A percentile compares a stretch with the other conserved stretches of the same genome.
phyloP scores from a whole-genome alignment of 2,888 invertebrate species.

The Eurytoma adleriae region DNA sequence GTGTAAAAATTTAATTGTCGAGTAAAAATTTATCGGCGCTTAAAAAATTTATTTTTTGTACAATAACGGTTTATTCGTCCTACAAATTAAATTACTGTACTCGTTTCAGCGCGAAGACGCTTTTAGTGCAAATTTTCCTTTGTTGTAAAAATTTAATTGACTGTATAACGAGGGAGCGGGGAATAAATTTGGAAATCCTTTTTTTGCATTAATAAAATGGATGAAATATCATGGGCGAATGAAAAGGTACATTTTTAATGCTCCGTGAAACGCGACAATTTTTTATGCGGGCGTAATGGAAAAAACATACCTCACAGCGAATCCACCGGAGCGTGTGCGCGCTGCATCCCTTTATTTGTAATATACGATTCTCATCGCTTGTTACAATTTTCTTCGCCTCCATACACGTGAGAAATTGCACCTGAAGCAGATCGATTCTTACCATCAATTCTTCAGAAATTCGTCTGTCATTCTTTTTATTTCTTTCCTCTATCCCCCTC shows the following conservation, averaged over 20 bases:
- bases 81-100: no score
- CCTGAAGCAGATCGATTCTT: slow-evolving; percentile 38
- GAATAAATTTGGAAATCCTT: no score
- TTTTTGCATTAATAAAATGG: background rate
- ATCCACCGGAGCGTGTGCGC: background rate
- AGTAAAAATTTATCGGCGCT: no score
- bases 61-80: no score
- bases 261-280: background rate
- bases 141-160: no score
- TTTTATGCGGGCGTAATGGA: slow-evolving; percentile 1
- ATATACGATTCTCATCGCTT: slow-evolving; percentile 15
- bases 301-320: background rate
- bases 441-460: slow-evolving; percentile 42
- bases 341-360: slow-evolving; percentile 1
- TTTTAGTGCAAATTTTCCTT: no score
- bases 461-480: slow-evolving; percentile 39
- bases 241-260: background rate
- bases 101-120: no score
- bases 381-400: slow-evolving; percentile 21
- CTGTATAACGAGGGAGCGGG: no score
- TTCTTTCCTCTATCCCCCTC: slow-evolving; percentile 1
- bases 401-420: slow-evolving; percentile 27
- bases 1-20: no score
- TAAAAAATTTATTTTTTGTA: no score
- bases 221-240: background rate